A percentile compares a stretch with the other conserved stretches of the same genome.
Conservation (phyloP, 2,113 vertebrate species). For the Xenotilapia leptura region DNA sequence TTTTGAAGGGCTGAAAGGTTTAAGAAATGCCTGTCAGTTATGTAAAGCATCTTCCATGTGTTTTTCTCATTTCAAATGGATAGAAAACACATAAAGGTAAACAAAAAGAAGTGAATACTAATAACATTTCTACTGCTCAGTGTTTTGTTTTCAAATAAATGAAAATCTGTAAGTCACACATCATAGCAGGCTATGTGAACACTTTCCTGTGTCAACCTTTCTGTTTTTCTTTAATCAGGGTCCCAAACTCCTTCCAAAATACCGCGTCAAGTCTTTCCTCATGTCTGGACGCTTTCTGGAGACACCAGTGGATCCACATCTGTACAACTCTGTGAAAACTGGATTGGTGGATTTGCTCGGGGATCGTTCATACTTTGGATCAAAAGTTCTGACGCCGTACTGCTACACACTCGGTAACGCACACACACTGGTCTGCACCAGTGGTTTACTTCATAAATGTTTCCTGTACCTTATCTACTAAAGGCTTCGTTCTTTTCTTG, state of each 20-base stretch:
- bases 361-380: conserved; percentile 78
- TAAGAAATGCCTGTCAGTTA: no score
- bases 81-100: neutral
- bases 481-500: neutral
- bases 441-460: neutral
- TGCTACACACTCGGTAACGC: conserved; percentile 82
- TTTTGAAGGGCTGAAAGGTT: no score
- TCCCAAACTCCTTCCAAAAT: conserved; percentile 73
- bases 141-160: neutral
- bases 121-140: neutral
- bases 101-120: neutral
- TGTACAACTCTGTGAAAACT: conserved; percentile 75
- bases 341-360: conserved; percentile 82
- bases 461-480: neutral
- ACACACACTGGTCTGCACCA: accelerated
- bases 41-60: neutral
- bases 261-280: conserved; percentile 76
- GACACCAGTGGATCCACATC: conserved; percentile 67
- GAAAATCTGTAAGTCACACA: neutral
- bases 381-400: conserved; percentile 79
- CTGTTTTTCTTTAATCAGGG: conserved; percentile 62
- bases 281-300: conserved; percentile 67
- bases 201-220: neutral
- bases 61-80: neutral
- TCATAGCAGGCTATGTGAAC: neutral